phyloP scores from a whole-genome alignment of 1,140 invertebrate species.

The Orius insidiosus region DNA sequence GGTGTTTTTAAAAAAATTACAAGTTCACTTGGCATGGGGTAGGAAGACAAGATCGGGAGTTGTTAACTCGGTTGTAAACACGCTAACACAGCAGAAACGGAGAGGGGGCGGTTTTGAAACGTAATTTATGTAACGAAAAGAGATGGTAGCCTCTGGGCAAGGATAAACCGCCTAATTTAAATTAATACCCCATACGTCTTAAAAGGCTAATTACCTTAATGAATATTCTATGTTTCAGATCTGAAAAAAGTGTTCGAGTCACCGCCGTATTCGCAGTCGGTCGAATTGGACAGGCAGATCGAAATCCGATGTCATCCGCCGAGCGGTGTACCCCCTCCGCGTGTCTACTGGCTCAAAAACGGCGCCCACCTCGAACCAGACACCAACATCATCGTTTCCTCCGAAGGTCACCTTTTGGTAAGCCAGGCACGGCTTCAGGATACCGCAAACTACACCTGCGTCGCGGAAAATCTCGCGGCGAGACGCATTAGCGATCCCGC shows the following conservation, averaged over 20 bases:
- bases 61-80: too few species aligned
- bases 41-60: too few species aligned
- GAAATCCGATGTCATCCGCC: slow-evolving; percentile 82
- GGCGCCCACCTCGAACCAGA: slow-evolving; percentile 19
- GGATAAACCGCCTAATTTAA: too few species aligned
- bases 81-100: too few species aligned
- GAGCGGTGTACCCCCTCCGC: slow-evolving; percentile 63
- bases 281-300: slow-evolving; percentile 66
- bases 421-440: slow-evolving; percentile 70
- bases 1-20: too few species aligned
- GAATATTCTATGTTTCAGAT: slow-evolving; percentile 35
- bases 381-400: slow-evolving; percentile 21
- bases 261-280: slow-evolving; percentile 62
- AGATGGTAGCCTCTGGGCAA: too few species aligned
- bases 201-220: neutral
- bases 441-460: slow-evolving; percentile 92
- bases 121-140: too few species aligned
- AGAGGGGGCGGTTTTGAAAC: too few species aligned
- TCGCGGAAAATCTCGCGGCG: slow-evolving; percentile 84
- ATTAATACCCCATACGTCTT: neutral
- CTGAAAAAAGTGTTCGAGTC: slow-evolving; percentile 67
- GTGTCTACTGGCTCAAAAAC: slow-evolving; percentile 38
- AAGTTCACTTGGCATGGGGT: too few species aligned
- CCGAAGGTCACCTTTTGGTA: slow-evolving; percentile 54
- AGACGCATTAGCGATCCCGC: slow-evolving; percentile 71